Evolutionary conservation across 2,113 vertebrate species (phyloP), one percentile per base, ranked within the genome.

Genomic region (Arizona elegans): DNA sequence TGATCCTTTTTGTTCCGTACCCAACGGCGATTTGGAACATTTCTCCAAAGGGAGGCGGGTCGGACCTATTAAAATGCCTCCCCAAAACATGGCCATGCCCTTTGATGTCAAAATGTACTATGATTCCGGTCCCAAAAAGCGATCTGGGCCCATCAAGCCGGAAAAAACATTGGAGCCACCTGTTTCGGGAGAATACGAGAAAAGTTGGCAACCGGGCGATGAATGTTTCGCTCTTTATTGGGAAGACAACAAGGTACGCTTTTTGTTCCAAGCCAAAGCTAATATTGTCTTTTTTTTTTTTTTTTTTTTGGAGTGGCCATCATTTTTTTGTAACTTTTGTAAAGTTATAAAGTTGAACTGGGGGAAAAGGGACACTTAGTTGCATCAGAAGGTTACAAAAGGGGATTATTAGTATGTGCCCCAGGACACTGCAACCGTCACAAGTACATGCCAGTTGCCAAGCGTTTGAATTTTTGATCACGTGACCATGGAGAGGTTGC

Each of bases 151-250:
- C 90, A 98, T 98, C 95, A 99, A 98, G 94, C 98, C 98, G 87
- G 98, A 98, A 90, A 98, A 98, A 96, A 97, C 98, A 91, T n/a
- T 98, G 91, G 99, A 99, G 93, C 97, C 96, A 58, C 96, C 97
- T 26, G 91, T 98, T 94, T 97, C 96, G n/a, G 1, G 95, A 94
- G 98, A 98, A 33, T 97, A 97, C 89, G 96, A 95, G 91, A 98
- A 97, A 94, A 96, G 95, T 92, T 99, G 99, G 99, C 99, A 98
- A 97, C 98, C 99, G 38, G 99, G 99, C 92, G 99, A 99, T 97
- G 98, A 99, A 96, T 99, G 99, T 96, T 98, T 99, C 96, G 99
- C 99, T 91, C 98, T 99, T 94, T 99, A 99, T 96, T 99, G 99
- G 99, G 99, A 99, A 96, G 99, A 99, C 95, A 98, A 99, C 95